Conservation (phyloP, 2,113 vertebrate genomes). For the Grantiella picta region DNA sequence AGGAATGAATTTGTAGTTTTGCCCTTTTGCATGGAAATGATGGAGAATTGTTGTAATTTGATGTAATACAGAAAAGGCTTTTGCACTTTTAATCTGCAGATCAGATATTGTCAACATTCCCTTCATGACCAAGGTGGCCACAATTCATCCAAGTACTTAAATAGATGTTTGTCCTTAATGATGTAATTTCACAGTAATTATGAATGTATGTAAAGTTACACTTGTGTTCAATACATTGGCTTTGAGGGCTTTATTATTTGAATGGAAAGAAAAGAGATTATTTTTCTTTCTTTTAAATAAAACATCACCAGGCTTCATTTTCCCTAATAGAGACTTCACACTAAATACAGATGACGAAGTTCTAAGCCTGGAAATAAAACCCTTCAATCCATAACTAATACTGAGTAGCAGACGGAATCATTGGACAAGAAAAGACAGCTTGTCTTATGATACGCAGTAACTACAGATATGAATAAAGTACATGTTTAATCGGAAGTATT, state of each 20-base stretch:
- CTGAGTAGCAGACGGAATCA: neutral
- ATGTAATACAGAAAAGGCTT: neutral
- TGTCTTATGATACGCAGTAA: neutral
- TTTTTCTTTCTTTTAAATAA: neutral
- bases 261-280: neutral
- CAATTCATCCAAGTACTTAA: neutral
- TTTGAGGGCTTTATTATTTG: neutral
- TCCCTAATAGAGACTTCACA: neutral
- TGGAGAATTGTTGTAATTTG: conserved; percentile 12
- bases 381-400: neutral
- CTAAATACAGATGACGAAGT: neutral
- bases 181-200: neutral
- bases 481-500: neutral
- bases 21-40: neutral
- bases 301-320: neutral
- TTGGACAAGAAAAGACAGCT: neutral
- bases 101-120: neutral
- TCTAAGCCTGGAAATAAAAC: neutral
- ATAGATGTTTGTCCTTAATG: neutral
- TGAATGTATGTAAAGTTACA: neutral
- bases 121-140: neutral
- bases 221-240: neutral
- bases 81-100: neutral
- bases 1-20: conserved; percentile 43
- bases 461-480: neutral